Conservation (phyloP, 2,888 invertebrate genomes). For the Trichacis sp. region DNA sequence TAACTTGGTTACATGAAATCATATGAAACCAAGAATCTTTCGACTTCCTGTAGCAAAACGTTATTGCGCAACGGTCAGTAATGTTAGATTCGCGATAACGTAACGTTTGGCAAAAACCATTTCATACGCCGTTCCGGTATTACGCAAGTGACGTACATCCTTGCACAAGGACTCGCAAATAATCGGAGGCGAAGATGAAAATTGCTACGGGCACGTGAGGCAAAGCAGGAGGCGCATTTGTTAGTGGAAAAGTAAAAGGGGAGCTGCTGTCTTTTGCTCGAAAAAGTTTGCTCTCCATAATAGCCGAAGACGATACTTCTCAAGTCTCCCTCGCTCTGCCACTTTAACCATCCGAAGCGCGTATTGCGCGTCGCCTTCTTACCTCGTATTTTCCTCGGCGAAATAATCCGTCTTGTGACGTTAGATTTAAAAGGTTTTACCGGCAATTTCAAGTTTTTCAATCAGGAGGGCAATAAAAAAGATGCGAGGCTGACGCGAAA, state of each 20-base stretch:
- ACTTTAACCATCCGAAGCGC: slow-evolving; percentile 14
- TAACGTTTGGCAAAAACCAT: slow-evolving; percentile 31
- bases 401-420: slow-evolving; percentile 21
- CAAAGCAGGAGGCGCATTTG: slow-evolving; percentile 41
- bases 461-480: slow-evolving; percentile 37
- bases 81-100: slow-evolving; percentile 23
- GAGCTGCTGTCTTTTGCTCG: slow-evolving; percentile 15
- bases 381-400: neutral
- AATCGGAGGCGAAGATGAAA: slow-evolving; percentile 26
- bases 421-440: slow-evolving; percentile 21
- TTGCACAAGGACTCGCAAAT: slow-evolving; percentile 33
- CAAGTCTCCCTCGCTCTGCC: slow-evolving; percentile 4
- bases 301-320: slow-evolving; percentile 12
- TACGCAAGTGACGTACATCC: slow-evolving; percentile 32
- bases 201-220: slow-evolving; percentile 32
- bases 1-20: neutral
- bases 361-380: slow-evolving; percentile 9
- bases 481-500: slow-evolving; percentile 30
- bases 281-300: slow-evolving; percentile 35
- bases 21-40: neutral
- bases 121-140: slow-evolving; percentile 19
- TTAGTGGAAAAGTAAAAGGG: slow-evolving; percentile 29
- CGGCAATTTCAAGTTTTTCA: slow-evolving; percentile 37
- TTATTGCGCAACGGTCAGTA: slow-evolving; percentile 25
- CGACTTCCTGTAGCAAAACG: slow-evolving; percentile 12